phyloP scores from a whole-genome alignment of 2,113 vertebrate genomes.

The Isichthys henryi region DNA sequence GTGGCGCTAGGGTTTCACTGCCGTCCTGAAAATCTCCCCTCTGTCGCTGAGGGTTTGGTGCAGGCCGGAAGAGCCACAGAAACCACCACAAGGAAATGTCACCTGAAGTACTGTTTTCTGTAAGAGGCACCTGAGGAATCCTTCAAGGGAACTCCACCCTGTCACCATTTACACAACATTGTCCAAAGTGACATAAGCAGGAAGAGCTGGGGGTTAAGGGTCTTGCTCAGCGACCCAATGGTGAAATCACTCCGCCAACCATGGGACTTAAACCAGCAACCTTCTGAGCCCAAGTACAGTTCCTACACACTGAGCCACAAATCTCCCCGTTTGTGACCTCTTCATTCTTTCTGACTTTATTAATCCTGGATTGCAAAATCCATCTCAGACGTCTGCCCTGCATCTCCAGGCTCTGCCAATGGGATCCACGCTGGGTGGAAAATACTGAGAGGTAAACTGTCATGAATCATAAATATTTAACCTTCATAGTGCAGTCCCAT shows the following conservation, averaged over 20 bases:
- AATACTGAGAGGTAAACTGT: background rate
- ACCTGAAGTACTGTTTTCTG: background rate
- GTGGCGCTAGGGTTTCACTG: no score
- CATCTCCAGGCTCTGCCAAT: background rate
- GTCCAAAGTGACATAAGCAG: background rate
- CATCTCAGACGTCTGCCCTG: background rate
- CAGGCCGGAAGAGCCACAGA: background rate
- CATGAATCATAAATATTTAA: background rate
- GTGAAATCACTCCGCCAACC: background rate
- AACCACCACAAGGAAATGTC: background rate
- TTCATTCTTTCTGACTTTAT: background rate
- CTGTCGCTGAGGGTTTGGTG: background rate
- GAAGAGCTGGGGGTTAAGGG: background rate
- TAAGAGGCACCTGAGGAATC: background rate
- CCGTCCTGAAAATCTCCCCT: background rate
- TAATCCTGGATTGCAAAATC: background rate
- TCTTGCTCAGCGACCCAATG: background rate
- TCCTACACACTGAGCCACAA: background rate
- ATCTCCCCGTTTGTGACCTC: background rate
- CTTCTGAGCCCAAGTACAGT: background rate
- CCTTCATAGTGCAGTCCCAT: background rate
- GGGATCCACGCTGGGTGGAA: background rate
- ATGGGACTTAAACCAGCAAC: background rate
- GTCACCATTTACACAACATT: background rate
- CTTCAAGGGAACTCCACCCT: background rate